Evolutionary conservation across 2,113 vertebrate species (phyloP), one percentile per base, ranked within the genome.

Genomic region (Jacana jacana): DNA sequence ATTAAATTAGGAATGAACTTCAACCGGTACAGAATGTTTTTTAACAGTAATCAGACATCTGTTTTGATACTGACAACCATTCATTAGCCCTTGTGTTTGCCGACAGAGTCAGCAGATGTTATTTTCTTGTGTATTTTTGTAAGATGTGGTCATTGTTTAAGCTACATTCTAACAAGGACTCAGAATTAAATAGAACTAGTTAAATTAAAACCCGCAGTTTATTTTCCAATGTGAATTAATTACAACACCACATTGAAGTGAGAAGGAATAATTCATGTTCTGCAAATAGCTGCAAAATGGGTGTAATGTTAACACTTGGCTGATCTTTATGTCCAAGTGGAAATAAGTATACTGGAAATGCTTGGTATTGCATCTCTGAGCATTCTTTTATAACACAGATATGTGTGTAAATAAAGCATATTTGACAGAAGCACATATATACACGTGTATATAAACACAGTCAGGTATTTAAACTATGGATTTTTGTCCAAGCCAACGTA

Each of bases 151-250:
- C 96, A 95, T 96, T 96, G 91, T 94, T 94, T 89, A 88, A 92
- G 27, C 88, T 90, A 91, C 91, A 68, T 89, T 93, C 64, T 95
- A 96, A 97, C 79, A 86, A 85, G 25, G 46, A 88, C 70, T 84
- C 91, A 69, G 55, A 91, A 95, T 92, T 89, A 94, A 97, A 96
- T 48, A 44, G 71, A 95, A 93, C 10, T 16, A 77, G 80, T 87
- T 95, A 94, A 94, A 96, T 96, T 93, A 87, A 95, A 98, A 97
- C 89, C 86, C 57, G 54, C 93, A 93, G 44, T 31, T 76, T 57
- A 52, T 48, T 91, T 69, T 94, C 81, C 42, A 18, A 20, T 44
- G 52, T 81, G 76, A 90, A 60, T 95, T 95, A 83, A 93, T 94
- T 86, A 72, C 54, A 92, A 72, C 42, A 66, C 48, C 35, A 95